A percentile compares a stretch with the other conserved stretches of the same genome.
Conservation (phyloP, 2,888 invertebrate species). For the Gerris lacustris region DNA sequence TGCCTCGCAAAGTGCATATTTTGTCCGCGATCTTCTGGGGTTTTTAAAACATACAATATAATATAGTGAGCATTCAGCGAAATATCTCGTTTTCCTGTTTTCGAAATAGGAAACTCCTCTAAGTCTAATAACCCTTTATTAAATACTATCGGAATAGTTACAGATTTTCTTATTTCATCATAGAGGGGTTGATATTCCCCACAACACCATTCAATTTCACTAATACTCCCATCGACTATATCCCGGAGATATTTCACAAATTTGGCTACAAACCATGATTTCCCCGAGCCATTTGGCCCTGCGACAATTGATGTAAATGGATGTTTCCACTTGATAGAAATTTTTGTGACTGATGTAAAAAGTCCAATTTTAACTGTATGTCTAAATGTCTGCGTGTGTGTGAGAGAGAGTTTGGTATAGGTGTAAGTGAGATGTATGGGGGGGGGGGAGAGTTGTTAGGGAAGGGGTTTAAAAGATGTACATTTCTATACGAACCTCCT, state of each 20-base stretch:
- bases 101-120: constrained; percentile 16
- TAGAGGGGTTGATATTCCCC: not conserved
- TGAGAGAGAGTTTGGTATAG: no score
- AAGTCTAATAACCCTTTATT: not conserved
- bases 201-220: not conserved
- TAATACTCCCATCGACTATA: not conserved
- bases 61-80: constrained; percentile 28
- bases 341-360: no score
- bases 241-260: not conserved
- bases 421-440: no score
- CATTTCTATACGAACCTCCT: no score
- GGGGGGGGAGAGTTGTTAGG: no score
- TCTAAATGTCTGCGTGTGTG: no score
- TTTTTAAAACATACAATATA: constrained; percentile 29
- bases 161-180: not conserved
- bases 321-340: no score
- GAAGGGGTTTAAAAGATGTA: no score
- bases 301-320: no score
- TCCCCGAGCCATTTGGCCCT: not conserved
- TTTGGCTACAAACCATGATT: not conserved
- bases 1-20: constrained; percentile 24
- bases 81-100: constrained; percentile 28
- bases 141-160: not conserved
- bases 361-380: no score
- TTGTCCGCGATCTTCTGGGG: constrained; percentile 26